phyloP scores from a whole-genome alignment of 2,797 vertebrate genomes.

The Acipenser ruthenus region DNA sequence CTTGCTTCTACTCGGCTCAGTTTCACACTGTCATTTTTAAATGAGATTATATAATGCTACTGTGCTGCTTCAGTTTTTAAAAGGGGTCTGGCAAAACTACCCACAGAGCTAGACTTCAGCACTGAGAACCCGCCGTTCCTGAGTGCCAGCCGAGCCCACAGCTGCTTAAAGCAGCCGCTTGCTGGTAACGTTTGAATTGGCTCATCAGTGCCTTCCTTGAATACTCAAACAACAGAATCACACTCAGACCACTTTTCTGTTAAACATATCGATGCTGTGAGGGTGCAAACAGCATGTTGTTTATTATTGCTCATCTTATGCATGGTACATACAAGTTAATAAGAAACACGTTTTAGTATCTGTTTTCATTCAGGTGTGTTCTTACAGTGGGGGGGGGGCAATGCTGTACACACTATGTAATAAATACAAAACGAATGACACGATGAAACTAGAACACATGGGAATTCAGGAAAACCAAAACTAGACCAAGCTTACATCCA shows the following conservation, averaged over 20 bases:
- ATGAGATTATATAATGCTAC: too few relatives aligned
- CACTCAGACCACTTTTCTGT: constrained; percentile 32
- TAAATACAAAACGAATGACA: constrained; percentile 78
- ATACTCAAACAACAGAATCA: constrained; percentile 6
- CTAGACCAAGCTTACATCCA: constrained; percentile 76
- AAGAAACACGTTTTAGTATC: constrained; percentile 49
- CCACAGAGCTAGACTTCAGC: too few relatives aligned
- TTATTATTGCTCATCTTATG: constrained; percentile 84
- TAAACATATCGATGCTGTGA: constrained; percentile 70
- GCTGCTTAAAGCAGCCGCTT: too few relatives aligned
- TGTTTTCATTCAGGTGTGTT: constrained; percentile 77
- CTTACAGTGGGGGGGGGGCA: constrained; percentile 72
- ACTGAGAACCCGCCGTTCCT: too few relatives aligned
- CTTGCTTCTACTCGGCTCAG: too few relatives aligned
- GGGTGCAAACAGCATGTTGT: constrained; percentile 83
- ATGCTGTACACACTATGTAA: constrained; percentile 70
- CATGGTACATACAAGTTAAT: constrained; percentile 67
- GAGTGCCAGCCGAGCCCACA: too few relatives aligned
- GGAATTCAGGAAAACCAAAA: constrained; percentile 47
- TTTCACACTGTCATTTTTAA: too few relatives aligned
- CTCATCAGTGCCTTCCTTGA: not conserved
- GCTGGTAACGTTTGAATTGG: too few relatives aligned
- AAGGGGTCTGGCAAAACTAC: too few relatives aligned
- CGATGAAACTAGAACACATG: constrained; percentile 54
- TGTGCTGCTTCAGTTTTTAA: too few relatives aligned